A percentile compares a stretch with the other conserved stretches of the same genome.
Conservation (phyloP, 2,113 vertebrate genomes). For the Nothobranchius kuhntae region DNA sequence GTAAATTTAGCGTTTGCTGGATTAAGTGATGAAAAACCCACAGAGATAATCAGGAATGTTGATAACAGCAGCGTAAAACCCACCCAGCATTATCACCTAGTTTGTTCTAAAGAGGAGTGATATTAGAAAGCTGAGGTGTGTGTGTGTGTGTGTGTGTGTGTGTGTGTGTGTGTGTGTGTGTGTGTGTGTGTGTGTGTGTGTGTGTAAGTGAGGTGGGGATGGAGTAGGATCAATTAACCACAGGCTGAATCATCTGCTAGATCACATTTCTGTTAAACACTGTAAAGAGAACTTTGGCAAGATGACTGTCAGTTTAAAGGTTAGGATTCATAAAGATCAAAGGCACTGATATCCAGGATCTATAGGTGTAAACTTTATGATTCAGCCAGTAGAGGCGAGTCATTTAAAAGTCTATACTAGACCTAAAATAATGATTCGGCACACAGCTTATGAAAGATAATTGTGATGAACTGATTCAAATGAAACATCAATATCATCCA, state of each 20-base stretch:
- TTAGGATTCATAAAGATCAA: conserved; percentile 5
- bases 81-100: conserved; percentile 41
- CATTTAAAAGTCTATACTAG: too few relatives aligned
- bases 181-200: too few relatives aligned
- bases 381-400: too few relatives aligned
- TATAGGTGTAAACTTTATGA: too few relatives aligned
- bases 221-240: neutral
- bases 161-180: too few relatives aligned
- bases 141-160: too few relatives aligned
- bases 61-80: conserved; percentile 57
- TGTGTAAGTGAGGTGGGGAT: too few relatives aligned
- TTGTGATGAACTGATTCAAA: too few relatives aligned
- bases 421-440: too few relatives aligned
- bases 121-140: neutral
- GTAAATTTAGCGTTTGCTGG: conserved; percentile 34
- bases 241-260: neutral
- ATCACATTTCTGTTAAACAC: conserved; percentile 16
- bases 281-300: neutral
- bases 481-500: too few relatives aligned
- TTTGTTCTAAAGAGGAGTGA: neutral
- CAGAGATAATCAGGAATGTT: conserved; percentile 60
- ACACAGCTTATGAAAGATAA: too few relatives aligned
- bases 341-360: neutral
- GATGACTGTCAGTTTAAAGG: neutral
- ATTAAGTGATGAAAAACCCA: conserved; percentile 22